Evolutionary conservation across 2,888 invertebrate genomes (phyloP), one percentile per base, ranked within the genome.

Genomic region (Sinodicranocentrus sp.): DNA sequence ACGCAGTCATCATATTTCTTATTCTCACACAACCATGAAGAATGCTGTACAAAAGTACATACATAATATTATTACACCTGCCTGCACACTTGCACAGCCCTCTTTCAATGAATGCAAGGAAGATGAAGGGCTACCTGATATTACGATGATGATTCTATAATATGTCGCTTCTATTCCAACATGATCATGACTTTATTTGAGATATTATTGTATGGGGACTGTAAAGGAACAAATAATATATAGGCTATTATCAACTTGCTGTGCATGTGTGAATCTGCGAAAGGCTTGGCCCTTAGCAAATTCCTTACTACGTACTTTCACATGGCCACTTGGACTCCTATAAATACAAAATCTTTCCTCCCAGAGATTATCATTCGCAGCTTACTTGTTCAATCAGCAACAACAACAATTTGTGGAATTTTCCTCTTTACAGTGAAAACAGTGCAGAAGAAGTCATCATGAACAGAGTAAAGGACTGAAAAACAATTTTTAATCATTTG

Each of bases 331-430:
- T 77, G 77, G 68, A 15, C 68, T 70, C 57, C 68, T 77, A 77
- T 77, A 77, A 77, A 77, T 68, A 77, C 68, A 68, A 77, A 68
- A 59, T 17, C n/a, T 77, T 77, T 77, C 68, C 68, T 77, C 77
- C 59, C 59, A 44, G 59, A 77, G 59, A 59, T 21, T 57, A 77
- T 77, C 77, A 77, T 77, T 77, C 77, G 19, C 77, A 77, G 77
- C 25, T 68, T 54, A 43, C 43, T 70, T n/a, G 33, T 65, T 57
- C 65, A 52, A 21, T 57, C 59, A 77, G 44, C 68, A 77, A 44
- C 68, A 77, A 21, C 59, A 43, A 48, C 13, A 19, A 21, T 43
- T 52, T 65, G 19, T 65, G 0, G 6, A 43, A 17, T 21, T n/a
- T n/a, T n/a, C n/a, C n/a, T n/a, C n/a, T n/a, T 61, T 59, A 67